Base-by-base conservation (phyloP, 2,113 vertebrate genomes). In the Siniperca chuatsi region DNA sequence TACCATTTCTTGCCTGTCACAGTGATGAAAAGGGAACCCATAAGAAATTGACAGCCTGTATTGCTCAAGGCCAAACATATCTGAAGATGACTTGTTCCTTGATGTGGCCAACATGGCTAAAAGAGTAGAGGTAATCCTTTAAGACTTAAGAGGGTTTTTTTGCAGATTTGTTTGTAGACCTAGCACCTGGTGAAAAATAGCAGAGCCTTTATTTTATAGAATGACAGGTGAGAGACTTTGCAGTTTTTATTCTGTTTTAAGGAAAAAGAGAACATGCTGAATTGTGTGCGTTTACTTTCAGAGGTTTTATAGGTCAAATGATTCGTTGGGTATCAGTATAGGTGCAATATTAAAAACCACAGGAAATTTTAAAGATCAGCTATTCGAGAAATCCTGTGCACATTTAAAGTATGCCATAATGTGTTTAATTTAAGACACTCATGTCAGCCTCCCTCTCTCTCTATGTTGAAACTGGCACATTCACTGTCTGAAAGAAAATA, bases 41-140 rank as follows among this genome's bases (percentile, higher is more conserved):
- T 82, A 77, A 83, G 77, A 90, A 90, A 92, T 88, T 92, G 91
- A 90, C 92, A 89, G 91, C 46, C 50, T 62, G 62, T 85, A 84
- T 84, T 82, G 89, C 89, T 93, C 78, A 88, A 90, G 90, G 90
- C 78, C 88, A 79, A 91, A 87, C 84, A 87, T 65, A 88, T 82
- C 80, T 84, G 62, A 85, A 90, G 86, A 84, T 69, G 86, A 75
- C 84, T 91, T 80, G 81, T 87, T 84, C 60, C 64, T 84, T 80
- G 82, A 76, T 85, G 73, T 83, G 64, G 65, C 77, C 89, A 87
- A 84, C 52, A 23, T 67, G 71, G 52, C 71, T 76, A 68, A 72
- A 74, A 78, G 44, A 81, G 48, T 62, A 12, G 71, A 74, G 55
- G 80, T 79, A 81, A 86, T 89, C 50, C 82, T 88, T 83, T 77